Conservation (phyloP, 2,888 invertebrate genomes). For the Drosophila fungiperda region DNA sequence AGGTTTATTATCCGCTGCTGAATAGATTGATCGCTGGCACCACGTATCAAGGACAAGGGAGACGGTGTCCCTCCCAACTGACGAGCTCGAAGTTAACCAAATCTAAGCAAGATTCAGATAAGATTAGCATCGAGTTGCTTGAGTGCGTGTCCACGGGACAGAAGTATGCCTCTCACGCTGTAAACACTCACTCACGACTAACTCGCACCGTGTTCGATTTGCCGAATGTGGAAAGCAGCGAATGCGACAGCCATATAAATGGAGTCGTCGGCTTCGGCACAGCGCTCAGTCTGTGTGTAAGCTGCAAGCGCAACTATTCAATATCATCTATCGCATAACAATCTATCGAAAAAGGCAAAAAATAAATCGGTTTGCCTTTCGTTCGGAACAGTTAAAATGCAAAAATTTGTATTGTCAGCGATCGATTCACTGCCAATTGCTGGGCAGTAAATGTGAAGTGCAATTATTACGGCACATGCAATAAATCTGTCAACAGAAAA, state of each 20-base stretch:
- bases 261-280: slow-evolving; percentile 69
- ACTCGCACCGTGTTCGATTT: slow-evolving; percentile 54
- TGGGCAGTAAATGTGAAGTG: slow-evolving; percentile 20
- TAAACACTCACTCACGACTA: slow-evolving; percentile 15
- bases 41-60: slow-evolving; percentile 38
- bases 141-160: slow-evolving; percentile 44
- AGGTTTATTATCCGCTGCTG: slow-evolving; percentile 21
- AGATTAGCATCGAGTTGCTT: slow-evolving; percentile 49
- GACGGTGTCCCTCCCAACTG: slow-evolving; percentile 33
- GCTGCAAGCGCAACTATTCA: slow-evolving; percentile 54
- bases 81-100: slow-evolving; percentile 40
- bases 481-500: slow-evolving; percentile 10
- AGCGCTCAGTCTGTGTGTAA: slow-evolving; percentile 79
- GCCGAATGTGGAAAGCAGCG: slow-evolving; percentile 53
- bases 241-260: slow-evolving; percentile 69
- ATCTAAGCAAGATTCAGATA: slow-evolving; percentile 65
- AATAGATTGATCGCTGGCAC: slow-evolving; percentile 23
- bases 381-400: slow-evolving; percentile 53
- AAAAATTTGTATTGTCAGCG: slow-evolving; percentile 33
- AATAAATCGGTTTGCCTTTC: slow-evolving; percentile 22
- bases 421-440: slow-evolving; percentile 30
- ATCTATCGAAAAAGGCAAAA: not conserved
- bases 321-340: slow-evolving; percentile 1
- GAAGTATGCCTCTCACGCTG: slow-evolving; percentile 36
- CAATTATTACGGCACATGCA: slow-evolving; percentile 53